Percentiles rank a stretch among this genome's conserved stretches.
Evolutionary conservation across 2,888 invertebrate species (phyloP).

Genomic region (Amaurobius ferox): DNA sequence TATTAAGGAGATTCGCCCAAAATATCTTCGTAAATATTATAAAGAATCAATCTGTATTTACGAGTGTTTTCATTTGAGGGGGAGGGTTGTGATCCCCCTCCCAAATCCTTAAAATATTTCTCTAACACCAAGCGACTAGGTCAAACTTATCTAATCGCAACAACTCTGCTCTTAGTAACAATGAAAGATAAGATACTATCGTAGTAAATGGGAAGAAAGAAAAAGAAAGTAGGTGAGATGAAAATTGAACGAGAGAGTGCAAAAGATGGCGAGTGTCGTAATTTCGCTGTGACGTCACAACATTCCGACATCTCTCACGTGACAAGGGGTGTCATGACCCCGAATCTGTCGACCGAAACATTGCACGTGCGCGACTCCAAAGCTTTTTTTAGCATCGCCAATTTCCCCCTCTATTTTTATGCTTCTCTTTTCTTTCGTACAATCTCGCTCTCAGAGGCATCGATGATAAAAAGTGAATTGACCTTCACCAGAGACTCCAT

Average conservation of each 20-base stretch:
- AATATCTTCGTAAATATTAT: too few relatives aligned
- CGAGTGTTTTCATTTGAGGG: too few relatives aligned
- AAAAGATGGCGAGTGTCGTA: neutral
- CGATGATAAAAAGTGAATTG: slow-evolving; percentile 11
- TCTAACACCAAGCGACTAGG: too few relatives aligned
- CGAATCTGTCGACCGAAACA: slow-evolving; percentile 28
- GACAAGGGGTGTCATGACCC: slow-evolving; percentile 46
- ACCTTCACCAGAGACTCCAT: neutral
- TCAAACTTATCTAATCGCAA: too few relatives aligned
- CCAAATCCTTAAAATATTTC: too few relatives aligned
- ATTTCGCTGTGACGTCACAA: slow-evolving; percentile 50
- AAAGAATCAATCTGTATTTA: too few relatives aligned
- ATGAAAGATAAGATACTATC: too few relatives aligned
- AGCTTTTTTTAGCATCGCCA: slow-evolving; percentile 16
- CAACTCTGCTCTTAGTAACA: too few relatives aligned
- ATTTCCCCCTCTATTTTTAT: slow-evolving; percentile 4
- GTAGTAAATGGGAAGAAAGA: neutral
- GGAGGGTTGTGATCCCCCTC: too few relatives aligned
- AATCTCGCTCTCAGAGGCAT: neutral
- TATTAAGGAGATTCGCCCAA: too few relatives aligned
- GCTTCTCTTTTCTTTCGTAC: neutral
- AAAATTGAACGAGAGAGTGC: neutral
- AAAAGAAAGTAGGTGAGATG: neutral
- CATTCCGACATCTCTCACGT: slow-evolving; percentile 59
- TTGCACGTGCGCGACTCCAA: slow-evolving; percentile 41